Conservation (phyloP, 2,888 invertebrate species). For the Myathropa florea region DNA sequence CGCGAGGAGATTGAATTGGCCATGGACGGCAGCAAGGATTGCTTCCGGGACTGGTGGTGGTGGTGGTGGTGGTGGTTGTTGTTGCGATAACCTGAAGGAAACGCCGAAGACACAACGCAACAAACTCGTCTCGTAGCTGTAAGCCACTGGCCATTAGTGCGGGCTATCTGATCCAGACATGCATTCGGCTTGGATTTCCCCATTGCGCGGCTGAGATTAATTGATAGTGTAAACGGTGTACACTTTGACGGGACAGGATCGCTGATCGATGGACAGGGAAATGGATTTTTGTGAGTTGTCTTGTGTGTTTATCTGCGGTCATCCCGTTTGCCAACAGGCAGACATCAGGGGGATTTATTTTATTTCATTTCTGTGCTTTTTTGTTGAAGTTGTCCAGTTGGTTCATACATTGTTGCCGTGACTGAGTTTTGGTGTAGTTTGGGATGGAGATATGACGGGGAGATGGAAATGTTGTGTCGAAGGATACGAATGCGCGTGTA, state of each 20-base stretch:
- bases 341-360: neutral
- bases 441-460: neutral
- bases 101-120: constrained; percentile 22
- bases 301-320: constrained; percentile 5
- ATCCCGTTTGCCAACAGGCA: constrained; percentile 12
- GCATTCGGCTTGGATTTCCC: constrained; percentile 54
- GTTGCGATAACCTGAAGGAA: neutral
- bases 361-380: neutral
- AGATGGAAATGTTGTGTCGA: no score
- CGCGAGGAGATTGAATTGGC: constrained; percentile 40
- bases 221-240: constrained; percentile 67
- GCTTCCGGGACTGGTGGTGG: constrained; percentile 53
- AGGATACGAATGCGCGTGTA: neutral
- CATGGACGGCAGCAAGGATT: constrained; percentile 45
- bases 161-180: constrained; percentile 66
- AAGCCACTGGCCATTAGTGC: constrained; percentile 59
- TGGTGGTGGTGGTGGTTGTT: no score
- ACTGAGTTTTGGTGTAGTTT: neutral
- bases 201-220: constrained; percentile 56
- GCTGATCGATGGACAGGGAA: constrained; percentile 69
- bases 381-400: neutral
- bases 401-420: constrained; percentile 6
- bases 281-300: constrained; percentile 48
- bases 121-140: constrained; percentile 36
- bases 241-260: constrained; percentile 65